Base-by-base conservation (phyloP, 2,888 invertebrate genomes). In the Gnatocerus cornutus region DNA sequence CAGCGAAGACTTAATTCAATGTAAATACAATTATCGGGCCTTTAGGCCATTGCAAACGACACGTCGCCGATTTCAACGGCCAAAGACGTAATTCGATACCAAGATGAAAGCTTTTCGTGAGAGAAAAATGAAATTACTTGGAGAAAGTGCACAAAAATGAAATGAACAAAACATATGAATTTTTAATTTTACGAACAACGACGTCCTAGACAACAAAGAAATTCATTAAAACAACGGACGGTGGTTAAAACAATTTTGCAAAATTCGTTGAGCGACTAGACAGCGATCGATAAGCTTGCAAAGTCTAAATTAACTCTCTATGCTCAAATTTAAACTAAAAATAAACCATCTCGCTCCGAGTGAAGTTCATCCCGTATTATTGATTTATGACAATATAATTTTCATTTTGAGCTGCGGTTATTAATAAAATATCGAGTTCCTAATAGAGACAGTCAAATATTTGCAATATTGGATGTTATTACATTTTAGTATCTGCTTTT, bases 11-110 rank as follows among this genome's bases (percentile, higher is more conserved):
- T 21, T 48, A 48, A 48, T 37, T 61, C 50, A 48, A 39, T 61
- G 61, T 48, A 46, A 61, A 61, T 46, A 59, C 45, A 59, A 45
- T 59, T 45, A 59, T 46, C 56, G 39, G 39, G 21, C 16, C 56
- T 41, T 8, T 33, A 9, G 21, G 16, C 39, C 33, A 27, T 27
- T 41, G 27, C 21, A 3, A 21, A 56, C 56, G 39, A 56, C 56
- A 41, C 21, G 41, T 53, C 6, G 53, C 3, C 30, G 33, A 30
- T 33, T n/a, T 30, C 30, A 33, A 7, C 2, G 12, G 13, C 12
- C 21, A 33, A 33, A 16, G 37, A 39, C 37, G 55, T 55, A 55
- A 55, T 55, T 39, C 6, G 14, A 41, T 41, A 56, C 27, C 7
- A 12, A 56, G 41, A 43, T 56, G 8, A 56, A 56, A 43, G 41